Base-by-base conservation (phyloP, 2,888 invertebrate genomes). In the Anticlea derivata region DNA sequence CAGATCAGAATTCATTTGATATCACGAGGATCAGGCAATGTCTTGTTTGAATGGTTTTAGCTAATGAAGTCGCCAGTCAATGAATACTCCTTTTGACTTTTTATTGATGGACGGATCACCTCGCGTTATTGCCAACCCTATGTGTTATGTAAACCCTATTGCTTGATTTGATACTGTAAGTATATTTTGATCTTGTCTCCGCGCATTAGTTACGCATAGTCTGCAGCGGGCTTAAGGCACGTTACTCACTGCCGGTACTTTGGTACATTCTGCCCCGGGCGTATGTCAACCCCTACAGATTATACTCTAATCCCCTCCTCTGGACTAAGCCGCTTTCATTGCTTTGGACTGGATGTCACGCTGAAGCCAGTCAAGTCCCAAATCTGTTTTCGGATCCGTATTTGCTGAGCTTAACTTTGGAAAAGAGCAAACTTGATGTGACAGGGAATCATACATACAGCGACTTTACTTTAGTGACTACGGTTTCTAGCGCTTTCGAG, bases 281-380 rank as follows among this genome's bases (percentile, higher is more conserved):
- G 80, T 83, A 81, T 83, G 87, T 88, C 88, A 87, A 82, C 81
- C 83, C 68, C 69, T 76, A 75, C 83, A 86, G 87, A 88, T 88
- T 87, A 88, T 80, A 66, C 74, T 68, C 70, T 87, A 86, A 88
- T 86, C 86, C 83, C 80, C 79, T 85, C 83, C 81, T 82, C 80
- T 78, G 69, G 72, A 66, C 77, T 87, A 82, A 88, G 86, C 87
- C 78, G 82, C 84, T 86, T 87, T 83, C 83, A 82, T 85, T 80
- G 86, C 83, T 83, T 85, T 82, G 83, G 81, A 77, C 77, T 73
- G 78, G 77, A 78, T 73, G 73, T 45, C 78, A 63, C 68, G 44
- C 70, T 43, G 79, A 82, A 78, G 79, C 80, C 83, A 74, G 78
- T 85, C 87, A 86, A 87, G 79, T 83, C 70, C 76, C 69, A 79